Conservation (phyloP, 1,140 invertebrate species). For the Bilobella aurantiaca region DNA sequence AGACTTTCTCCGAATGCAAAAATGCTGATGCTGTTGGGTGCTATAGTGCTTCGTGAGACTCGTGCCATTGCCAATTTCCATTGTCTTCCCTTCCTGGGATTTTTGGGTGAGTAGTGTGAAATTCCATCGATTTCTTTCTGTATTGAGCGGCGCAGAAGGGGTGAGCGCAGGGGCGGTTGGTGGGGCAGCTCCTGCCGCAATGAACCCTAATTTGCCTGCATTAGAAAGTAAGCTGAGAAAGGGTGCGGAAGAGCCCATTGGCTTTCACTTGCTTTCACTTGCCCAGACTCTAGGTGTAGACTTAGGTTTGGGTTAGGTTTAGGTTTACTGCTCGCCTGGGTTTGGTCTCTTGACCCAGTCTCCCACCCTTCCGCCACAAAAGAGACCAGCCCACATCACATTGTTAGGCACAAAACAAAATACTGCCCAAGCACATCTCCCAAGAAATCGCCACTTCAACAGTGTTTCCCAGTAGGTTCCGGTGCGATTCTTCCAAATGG, state of each 20-base stretch:
- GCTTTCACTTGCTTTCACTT: neutral
- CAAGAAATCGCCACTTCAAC: too few species aligned
- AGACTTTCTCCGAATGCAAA: too few species aligned
- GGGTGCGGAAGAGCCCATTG: neutral
- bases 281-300: neutral
- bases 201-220: neutral
- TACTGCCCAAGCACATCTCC: neutral
- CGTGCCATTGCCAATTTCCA: too few species aligned
- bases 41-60: too few species aligned
- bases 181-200: neutral
- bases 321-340: neutral
- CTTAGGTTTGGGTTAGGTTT: neutral
- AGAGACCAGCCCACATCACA: neutral
- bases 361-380: neutral
- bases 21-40: too few species aligned
- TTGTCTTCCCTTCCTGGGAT: neutral
- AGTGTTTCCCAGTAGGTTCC: too few species aligned
- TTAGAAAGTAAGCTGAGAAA: neutral
- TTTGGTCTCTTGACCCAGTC: conserved; percentile 9
- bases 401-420: neutral
- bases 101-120: conserved; percentile 1
- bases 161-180: neutral
- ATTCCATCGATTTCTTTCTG: conserved; percentile 34
- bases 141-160: conserved; percentile 31
- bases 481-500: too few species aligned